Conservation (phyloP, 2,888 invertebrate species). For the Geophilus truncorum region DNA sequence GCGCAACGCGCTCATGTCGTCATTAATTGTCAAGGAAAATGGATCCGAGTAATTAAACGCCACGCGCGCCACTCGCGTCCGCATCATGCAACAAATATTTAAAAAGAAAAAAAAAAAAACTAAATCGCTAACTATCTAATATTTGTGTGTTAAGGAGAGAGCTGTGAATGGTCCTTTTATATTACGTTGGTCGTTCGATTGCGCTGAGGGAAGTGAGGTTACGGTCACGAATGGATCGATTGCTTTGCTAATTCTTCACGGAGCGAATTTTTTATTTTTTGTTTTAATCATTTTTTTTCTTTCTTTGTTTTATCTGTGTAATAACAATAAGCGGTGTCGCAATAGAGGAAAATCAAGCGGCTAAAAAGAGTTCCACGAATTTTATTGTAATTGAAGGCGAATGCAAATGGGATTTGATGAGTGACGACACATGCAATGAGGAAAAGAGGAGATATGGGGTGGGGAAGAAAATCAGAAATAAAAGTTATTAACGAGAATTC, state of each 20-base stretch:
- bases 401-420: slow-evolving; percentile 20
- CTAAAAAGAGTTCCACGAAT: background rate
- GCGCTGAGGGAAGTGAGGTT: background rate
- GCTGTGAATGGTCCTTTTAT: background rate
- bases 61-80: slow-evolving; percentile 16
- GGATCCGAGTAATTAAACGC: slow-evolving; percentile 20
- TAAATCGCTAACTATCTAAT: background rate
- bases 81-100: slow-evolving; percentile 7
- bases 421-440: background rate
- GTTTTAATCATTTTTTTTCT: background rate
- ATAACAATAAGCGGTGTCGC: background rate
- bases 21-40: slow-evolving; percentile 9
- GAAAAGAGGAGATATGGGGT: background rate
- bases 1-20: slow-evolving; percentile 20
- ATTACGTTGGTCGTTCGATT: background rate
- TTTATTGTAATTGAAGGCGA: slow-evolving; percentile 10
- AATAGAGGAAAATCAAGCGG: background rate
- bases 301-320: background rate
- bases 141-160: background rate
- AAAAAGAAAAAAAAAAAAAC: no score
- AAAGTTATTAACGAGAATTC: slow-evolving; percentile 16
- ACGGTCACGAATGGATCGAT: slow-evolving; percentile 7
- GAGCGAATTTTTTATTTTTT: background rate
- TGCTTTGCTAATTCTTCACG: background rate
- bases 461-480: background rate